Conservation (phyloP, 2,888 invertebrate species). For the Fragum sueziense region DNA sequence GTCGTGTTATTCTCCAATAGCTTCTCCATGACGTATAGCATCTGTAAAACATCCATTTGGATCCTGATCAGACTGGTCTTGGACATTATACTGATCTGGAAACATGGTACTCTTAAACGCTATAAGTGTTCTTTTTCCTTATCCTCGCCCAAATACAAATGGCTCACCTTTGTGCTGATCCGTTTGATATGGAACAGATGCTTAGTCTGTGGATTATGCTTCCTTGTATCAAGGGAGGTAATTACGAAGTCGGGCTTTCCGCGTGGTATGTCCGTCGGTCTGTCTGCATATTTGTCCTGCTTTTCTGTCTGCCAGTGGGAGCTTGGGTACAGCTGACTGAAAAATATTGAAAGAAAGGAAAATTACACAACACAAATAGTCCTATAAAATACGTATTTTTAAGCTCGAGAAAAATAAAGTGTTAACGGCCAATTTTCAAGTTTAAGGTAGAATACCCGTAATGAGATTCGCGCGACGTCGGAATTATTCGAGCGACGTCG, state of each 20-base stretch:
- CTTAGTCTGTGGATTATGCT: conserved; percentile 66
- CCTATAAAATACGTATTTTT: too few relatives aligned
- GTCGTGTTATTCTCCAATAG: too few relatives aligned
- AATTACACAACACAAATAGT: too few relatives aligned
- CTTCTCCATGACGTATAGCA: too few relatives aligned
- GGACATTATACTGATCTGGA: neutral
- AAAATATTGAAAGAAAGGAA: too few relatives aligned
- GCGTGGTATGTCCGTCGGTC: conserved; percentile 14
- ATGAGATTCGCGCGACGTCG: too few relatives aligned
- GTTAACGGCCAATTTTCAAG: too few relatives aligned
- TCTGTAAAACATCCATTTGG: too few relatives aligned
- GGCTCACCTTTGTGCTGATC: conserved; percentile 60
- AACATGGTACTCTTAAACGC: neutral
- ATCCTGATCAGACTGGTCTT: neutral
- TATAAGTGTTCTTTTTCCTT: neutral
- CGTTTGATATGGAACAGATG: conserved; percentile 63
- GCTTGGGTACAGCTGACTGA: conserved; percentile 57
- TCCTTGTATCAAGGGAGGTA: conserved; percentile 59
- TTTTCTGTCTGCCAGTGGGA: conserved; percentile 63
- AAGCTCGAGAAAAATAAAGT: too few relatives aligned
- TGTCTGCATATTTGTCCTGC: conserved; percentile 44
- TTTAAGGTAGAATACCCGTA: too few relatives aligned
- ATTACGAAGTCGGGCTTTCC: conserved; percentile 52
- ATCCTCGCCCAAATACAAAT: neutral
- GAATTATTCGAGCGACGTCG: too few relatives aligned